phyloP scores from a whole-genome alignment of 2,113 vertebrate species.

The Paradoxurus hermaphroditus region DNA sequence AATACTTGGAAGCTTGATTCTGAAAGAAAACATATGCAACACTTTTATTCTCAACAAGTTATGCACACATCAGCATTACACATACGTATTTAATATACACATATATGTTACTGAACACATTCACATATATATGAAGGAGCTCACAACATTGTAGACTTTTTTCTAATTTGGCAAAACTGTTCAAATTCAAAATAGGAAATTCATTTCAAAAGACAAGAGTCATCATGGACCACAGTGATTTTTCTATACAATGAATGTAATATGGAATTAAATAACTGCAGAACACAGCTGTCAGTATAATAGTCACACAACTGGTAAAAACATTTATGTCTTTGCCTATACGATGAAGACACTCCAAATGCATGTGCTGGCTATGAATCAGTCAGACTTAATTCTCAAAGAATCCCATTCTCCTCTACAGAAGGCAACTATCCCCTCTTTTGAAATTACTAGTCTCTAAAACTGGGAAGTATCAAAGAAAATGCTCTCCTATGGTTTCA shows the following conservation, averaged over 20 bases:
- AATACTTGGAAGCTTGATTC: slow-evolving; percentile 84
- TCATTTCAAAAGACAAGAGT: slow-evolving; percentile 12
- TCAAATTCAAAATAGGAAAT: slow-evolving; percentile 33
- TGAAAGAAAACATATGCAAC: slow-evolving; percentile 77
- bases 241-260: background rate
- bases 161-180: background rate
- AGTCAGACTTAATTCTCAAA: background rate
- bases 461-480: background rate
- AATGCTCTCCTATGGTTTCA: background rate
- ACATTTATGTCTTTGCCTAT: background rate
- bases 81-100: background rate
- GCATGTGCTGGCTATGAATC: background rate
- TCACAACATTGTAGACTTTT: background rate
- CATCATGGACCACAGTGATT: background rate
- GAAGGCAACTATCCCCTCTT: background rate
- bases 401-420: background rate
- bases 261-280: background rate
- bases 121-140: background rate
- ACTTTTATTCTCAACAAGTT: slow-evolving; percentile 39
- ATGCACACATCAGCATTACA: background rate
- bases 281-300: background rate
- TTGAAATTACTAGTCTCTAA: background rate
- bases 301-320: background rate
- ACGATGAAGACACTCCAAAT: background rate
- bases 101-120: background rate